phyloP scores from a whole-genome alignment of 2,797 vertebrate species.

The Chrosomus eos region DNA sequence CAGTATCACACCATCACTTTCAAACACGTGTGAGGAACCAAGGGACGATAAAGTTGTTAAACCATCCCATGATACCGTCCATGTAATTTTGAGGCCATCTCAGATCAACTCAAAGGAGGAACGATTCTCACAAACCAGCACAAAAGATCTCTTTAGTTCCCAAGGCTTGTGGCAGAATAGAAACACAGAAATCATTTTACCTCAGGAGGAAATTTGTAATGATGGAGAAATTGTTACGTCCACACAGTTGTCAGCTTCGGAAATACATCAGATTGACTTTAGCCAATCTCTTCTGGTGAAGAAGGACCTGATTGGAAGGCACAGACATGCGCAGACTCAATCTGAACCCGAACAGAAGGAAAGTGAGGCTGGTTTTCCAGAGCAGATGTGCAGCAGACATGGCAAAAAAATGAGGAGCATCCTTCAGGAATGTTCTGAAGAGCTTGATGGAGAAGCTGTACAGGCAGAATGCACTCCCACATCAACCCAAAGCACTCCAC shows the following conservation, averaged over 20 bases:
- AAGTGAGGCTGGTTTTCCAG: background rate
- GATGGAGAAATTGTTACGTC: background rate
- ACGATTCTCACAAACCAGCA: conserved; percentile 30
- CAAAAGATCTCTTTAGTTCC: background rate
- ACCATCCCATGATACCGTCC: background rate
- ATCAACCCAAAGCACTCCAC: conserved; percentile 28
- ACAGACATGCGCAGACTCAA: background rate
- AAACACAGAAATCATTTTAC: conserved; percentile 1
- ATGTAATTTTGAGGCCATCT: conserved; percentile 21
- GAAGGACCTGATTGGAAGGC: background rate
- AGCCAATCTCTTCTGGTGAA: conserved; percentile 3
- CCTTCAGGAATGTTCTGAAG: conserved; percentile 72
- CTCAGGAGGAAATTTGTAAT: background rate
- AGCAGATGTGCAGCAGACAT: conserved; percentile 77
- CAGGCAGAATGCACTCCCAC: conserved; percentile 44
- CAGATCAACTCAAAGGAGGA: conserved; percentile 19
- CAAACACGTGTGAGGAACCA: conserved; percentile 9
- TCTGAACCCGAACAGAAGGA: conserved; percentile 2
- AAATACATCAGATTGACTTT: background rate
- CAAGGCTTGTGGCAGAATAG: conserved; percentile 33
- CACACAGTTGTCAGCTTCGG: conserved; percentile 7
- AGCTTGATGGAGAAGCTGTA: conserved; percentile 46
- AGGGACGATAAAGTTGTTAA: conserved; percentile 18
- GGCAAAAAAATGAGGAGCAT: conserved; percentile 76
- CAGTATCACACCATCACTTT: background rate